Base-by-base conservation (phyloP, 1,140 invertebrate species). In the Micrasema minimum region DNA sequence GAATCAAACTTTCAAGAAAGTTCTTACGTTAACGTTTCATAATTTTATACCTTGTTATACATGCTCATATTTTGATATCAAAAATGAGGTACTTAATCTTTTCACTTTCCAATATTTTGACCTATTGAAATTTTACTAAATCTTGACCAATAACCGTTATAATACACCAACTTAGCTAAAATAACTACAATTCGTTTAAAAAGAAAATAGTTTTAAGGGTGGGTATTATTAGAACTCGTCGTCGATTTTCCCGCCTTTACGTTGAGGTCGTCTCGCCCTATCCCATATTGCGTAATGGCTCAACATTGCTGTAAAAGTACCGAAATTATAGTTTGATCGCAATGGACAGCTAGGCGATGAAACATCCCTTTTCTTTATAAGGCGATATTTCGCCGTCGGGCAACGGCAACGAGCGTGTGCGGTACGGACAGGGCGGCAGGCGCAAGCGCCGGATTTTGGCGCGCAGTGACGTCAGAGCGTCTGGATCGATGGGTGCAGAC, bases 401-500 rank as follows among this genome's bases (percentile, higher is more conserved):
- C 23, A n/a, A 6, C 61, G 61, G 51, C 11, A 11, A 12, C 22
- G 16, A n/a, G 55, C 7, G 14, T 18, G 55, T 10, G 14, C 37
- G 37, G 55, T 20, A n/a, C n/a, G n/a, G n/a, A n/a, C n/a, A n/a
- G 18, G 22, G 65, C 46, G 35, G 31, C 0, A 10, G 9, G 66
- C 72, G 72, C 69, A 62, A 51, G 72, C 72, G 64, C 38, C 35
- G 14, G 26, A 23, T 57, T 68, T 70, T 69, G 72, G 69, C 69
- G 72, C 69, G 72, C 72, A 48, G 59, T 71, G 72, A 74, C 72
- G 72, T 74, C 72, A 74, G 51, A 43, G 57, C 67, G 55, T 37
- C 69, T 51, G 65, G 69, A 68, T 71, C 72, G 72, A 74, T 74
- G 65, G 35, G 55, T 71, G 72, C 69, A 71, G 72, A 74, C 61